phyloP scores from a whole-genome alignment of 2,797 vertebrate species.

The Alosa sapidissima region DNA sequence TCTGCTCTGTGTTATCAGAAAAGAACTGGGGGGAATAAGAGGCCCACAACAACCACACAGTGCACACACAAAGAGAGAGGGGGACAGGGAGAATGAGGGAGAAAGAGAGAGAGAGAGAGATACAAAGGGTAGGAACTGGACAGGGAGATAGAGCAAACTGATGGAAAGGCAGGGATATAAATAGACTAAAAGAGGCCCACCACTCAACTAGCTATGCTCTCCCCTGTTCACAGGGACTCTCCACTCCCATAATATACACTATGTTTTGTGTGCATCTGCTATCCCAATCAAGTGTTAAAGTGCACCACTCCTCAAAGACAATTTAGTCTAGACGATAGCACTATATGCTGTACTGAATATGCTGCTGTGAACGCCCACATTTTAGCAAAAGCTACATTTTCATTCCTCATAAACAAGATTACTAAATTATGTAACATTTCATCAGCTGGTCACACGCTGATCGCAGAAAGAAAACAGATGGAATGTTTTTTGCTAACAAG shows the following conservation, averaged over 20 bases:
- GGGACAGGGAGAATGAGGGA: not conserved
- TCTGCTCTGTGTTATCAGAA: not conserved
- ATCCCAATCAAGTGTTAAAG: not conserved
- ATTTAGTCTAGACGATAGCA: not conserved
- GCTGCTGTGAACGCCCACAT: not conserved
- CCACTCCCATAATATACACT: not conserved
- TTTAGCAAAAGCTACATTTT: not conserved
- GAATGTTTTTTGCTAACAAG: conserved; percentile 49
- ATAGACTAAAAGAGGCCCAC: not conserved
- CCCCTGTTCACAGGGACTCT: not conserved
- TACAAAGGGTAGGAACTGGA: not conserved
- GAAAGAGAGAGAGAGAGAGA: not conserved
- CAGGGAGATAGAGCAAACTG: not conserved
- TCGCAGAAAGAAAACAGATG: conserved; percentile 22
- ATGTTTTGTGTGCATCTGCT: not conserved
- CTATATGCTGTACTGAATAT: not conserved
- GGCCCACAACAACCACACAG: not conserved
- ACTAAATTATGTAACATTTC: not conserved
- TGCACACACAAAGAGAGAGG: not conserved
- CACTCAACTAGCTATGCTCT: not conserved
- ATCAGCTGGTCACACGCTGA: not conserved
- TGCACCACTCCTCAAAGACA: not conserved
- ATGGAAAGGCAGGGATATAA: conserved; percentile 7
- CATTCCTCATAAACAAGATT: not conserved
- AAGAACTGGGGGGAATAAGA: not conserved